These are phyloP conservation scores for Bergia sp. DNA, from an alignment of 92 coral and sea anemone genomes.

Conservation along the genomic window DNA sequence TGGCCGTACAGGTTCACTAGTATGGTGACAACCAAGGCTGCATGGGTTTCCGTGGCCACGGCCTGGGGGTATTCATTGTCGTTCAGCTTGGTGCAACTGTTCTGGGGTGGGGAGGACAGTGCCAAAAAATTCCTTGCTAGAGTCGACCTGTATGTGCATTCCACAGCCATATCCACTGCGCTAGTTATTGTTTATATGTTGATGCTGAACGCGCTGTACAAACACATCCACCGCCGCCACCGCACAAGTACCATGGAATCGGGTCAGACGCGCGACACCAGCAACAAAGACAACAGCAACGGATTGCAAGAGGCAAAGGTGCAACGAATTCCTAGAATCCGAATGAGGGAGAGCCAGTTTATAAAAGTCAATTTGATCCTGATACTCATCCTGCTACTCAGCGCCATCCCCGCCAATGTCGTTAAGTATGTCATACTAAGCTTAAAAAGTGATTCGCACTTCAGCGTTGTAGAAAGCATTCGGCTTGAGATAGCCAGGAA, in stretches of 20 bases:
- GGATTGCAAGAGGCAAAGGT: background rate
- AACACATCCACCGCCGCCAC: conserved; percentile 24
- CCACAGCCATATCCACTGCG: conserved; percentile 17
- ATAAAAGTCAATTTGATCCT: conserved; percentile 11
- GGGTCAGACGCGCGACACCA: background rate
- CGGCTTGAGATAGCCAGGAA: conserved; percentile 15
- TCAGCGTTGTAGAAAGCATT: background rate
- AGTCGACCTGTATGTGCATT: conserved; percentile 23
- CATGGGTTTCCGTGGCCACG: background rate
- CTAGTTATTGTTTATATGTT: background rate
- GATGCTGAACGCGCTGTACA: conserved; percentile 16
- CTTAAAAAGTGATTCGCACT: background rate
- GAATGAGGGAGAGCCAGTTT: conserved; percentile 28
- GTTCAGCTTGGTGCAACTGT: conserved; percentile 25
- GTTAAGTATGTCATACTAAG: conserved; percentile 15
- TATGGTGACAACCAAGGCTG: conserved; percentile 15
- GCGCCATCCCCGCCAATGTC: conserved; percentile 27
- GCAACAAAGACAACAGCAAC: background rate
- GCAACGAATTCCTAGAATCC: background rate
- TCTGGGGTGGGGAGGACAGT: background rate
- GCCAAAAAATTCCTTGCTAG: background rate
- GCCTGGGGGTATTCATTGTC: conserved; percentile 28
- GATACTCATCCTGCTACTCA: conserved; percentile 10
- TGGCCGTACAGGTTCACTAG: conserved; percentile 20
- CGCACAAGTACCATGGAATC: background rate